Conservation (phyloP, 2,888 invertebrate genomes). For the Achlya flavicornis region DNA sequence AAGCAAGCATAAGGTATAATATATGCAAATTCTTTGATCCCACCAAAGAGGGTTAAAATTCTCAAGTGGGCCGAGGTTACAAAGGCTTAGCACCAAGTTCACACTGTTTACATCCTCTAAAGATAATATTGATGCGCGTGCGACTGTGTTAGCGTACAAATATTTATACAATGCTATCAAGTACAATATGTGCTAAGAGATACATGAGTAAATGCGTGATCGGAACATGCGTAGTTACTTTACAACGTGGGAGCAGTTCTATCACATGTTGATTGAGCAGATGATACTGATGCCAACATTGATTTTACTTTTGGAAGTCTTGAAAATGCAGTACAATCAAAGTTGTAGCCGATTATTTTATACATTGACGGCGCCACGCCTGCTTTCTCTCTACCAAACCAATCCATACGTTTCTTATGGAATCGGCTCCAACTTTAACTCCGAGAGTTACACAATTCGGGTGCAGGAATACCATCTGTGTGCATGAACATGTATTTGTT, state of each 20-base stretch:
- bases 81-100: slow-evolving; percentile 11
- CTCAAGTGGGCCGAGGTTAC: slow-evolving; percentile 12
- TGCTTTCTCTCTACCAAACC: too few relatives aligned
- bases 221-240: neutral
- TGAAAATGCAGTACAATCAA: too few relatives aligned
- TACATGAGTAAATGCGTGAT: slow-evolving; percentile 3
- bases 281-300: neutral
- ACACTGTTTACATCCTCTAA: slow-evolving; percentile 12
- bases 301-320: neutral
- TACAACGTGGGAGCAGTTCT: neutral
- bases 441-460: too few relatives aligned
- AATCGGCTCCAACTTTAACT: too few relatives aligned
- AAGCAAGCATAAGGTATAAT: too few relatives aligned
- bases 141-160: neutral
- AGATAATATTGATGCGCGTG: slow-evolving; percentile 12
- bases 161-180: slow-evolving; percentile 7
- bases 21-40: too few relatives aligned
- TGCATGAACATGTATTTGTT: too few relatives aligned
- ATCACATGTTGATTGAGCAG: neutral
- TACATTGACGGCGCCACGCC: too few relatives aligned
- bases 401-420: too few relatives aligned
- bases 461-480: too few relatives aligned
- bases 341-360: too few relatives aligned
- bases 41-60: neutral
- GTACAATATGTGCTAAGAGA: neutral